phyloP scores from a whole-genome alignment of 64 coral and sea anemone genomes.

The Montipora efflorescens region DNA sequence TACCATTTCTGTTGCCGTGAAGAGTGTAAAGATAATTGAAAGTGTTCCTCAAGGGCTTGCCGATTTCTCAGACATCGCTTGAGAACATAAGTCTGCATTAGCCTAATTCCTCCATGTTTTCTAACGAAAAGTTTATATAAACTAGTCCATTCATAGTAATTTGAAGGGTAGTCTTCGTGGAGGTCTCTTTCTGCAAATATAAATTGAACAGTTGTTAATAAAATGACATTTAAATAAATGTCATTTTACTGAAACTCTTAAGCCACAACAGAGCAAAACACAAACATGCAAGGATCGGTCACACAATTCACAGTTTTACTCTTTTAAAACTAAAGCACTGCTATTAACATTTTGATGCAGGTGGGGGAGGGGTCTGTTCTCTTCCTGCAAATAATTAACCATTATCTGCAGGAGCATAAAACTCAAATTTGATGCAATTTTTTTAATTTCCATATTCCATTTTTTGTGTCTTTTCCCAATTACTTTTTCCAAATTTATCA shows the following conservation, averaged over 20 bases:
- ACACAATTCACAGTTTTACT: too few relatives aligned
- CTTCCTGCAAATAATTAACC: too few relatives aligned
- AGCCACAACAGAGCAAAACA: too few relatives aligned
- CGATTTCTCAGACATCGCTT: slow-evolving; percentile 97
- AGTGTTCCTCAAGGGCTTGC: slow-evolving; percentile 98
- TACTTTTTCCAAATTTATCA: too few relatives aligned
- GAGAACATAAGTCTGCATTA: slow-evolving; percentile 99
- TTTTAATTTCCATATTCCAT: too few relatives aligned
- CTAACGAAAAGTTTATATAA: slow-evolving; percentile 99
- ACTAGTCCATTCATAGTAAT: slow-evolving; percentile 99
- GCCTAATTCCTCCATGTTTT: slow-evolving; percentile 95
- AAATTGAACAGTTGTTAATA: background rate
- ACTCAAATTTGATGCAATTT: too few relatives aligned
- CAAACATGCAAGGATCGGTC: too few relatives aligned
- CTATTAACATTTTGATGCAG: too few relatives aligned
- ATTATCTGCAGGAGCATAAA: too few relatives aligned
- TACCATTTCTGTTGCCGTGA: slow-evolving; percentile 99
- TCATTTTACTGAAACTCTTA: background rate
- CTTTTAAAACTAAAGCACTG: too few relatives aligned
- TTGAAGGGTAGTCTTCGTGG: slow-evolving; percentile 87
- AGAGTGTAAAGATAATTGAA: slow-evolving; percentile 95
- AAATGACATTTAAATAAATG: background rate
- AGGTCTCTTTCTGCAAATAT: slow-evolving; percentile 68
- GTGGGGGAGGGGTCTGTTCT: too few relatives aligned
- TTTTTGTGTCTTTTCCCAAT: too few relatives aligned